Conservation (phyloP, 2,113 vertebrate genomes). For the Xenus cinereus region DNA sequence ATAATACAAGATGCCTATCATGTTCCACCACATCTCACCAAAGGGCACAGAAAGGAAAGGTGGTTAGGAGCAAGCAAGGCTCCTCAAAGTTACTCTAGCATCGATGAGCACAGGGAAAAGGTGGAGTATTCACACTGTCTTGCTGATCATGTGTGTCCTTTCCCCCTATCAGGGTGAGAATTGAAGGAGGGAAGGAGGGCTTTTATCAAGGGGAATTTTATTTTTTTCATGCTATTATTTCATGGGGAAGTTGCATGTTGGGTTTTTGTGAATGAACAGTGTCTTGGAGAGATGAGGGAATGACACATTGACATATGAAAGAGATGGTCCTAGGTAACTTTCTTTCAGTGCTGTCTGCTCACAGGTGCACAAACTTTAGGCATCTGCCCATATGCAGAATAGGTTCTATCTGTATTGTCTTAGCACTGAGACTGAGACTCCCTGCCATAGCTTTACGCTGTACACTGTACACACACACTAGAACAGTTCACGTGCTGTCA, state of each 20-base stretch:
- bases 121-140: background rate
- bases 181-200: rapidly evolving
- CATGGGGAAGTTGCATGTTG: background rate
- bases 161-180: background rate
- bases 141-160: background rate
- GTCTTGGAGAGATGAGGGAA: background rate
- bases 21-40: background rate
- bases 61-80: background rate
- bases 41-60: background rate
- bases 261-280: background rate
- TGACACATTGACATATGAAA: rapidly evolving
- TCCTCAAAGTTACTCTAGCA: background rate
- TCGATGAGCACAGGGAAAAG: background rate
- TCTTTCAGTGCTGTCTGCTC: background rate
- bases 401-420: background rate
- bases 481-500: background rate
- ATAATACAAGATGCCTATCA: background rate
- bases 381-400: background rate
- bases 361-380: background rate
- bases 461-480: background rate
- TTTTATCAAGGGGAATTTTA: background rate
- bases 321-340: background rate
- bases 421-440: background rate
- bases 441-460: background rate
- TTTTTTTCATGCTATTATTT: background rate